Percentiles rank a stretch among this genome's conserved stretches.
These are phyloP conservation scores for Drosophila subquinaria DNA, from an alignment of 2,888 invertebrate species.

Conservation along the genomic window DNA sequence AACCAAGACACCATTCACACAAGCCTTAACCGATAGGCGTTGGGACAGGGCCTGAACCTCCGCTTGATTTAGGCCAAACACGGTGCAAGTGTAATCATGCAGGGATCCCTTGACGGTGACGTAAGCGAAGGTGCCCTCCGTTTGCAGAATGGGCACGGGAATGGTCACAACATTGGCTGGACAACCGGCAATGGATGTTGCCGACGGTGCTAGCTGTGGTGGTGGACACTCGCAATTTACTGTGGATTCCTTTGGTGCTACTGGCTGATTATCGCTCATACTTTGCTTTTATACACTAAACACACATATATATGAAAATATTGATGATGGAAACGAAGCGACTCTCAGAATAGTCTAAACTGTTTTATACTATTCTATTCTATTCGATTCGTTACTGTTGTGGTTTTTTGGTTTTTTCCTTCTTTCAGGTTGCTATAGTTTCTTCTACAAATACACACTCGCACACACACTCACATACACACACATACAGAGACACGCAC, in stretches of 20 bases:
- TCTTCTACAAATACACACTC: slow-evolving; percentile 33
- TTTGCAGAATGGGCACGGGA: slow-evolving; percentile 85
- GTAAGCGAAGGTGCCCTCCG: slow-evolving; percentile 89
- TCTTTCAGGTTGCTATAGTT: slow-evolving; percentile 68
- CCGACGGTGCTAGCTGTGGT: slow-evolving; percentile 41
- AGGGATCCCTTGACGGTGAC: slow-evolving; percentile 92
- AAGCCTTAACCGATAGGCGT: slow-evolving; percentile 88
- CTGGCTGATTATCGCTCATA: slow-evolving; percentile 62
- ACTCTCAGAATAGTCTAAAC: slow-evolving; percentile 24
- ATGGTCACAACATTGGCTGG: slow-evolving; percentile 85
- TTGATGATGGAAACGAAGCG: not conserved
- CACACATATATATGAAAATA: slow-evolving; percentile 18
- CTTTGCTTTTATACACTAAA: slow-evolving; percentile 40
- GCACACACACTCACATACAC: slow-evolving; percentile 26
- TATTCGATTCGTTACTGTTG: slow-evolving; percentile 17
- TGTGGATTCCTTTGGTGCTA: slow-evolving; percentile 61
- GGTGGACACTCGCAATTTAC: slow-evolving; percentile 56
- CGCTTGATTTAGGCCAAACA: slow-evolving; percentile 91
- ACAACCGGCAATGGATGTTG: slow-evolving; percentile 54
- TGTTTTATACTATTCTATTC: slow-evolving; percentile 4
- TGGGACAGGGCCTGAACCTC: slow-evolving; percentile 90
- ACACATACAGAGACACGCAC: slow-evolving; percentile 27
- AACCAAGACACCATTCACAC: slow-evolving; percentile 91
- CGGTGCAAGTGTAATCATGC: slow-evolving; percentile 90
- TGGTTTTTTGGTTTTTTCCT: slow-evolving; percentile 32